Conservation (phyloP, 2,113 vertebrate species). For the Pseudopipra pipra region DNA sequence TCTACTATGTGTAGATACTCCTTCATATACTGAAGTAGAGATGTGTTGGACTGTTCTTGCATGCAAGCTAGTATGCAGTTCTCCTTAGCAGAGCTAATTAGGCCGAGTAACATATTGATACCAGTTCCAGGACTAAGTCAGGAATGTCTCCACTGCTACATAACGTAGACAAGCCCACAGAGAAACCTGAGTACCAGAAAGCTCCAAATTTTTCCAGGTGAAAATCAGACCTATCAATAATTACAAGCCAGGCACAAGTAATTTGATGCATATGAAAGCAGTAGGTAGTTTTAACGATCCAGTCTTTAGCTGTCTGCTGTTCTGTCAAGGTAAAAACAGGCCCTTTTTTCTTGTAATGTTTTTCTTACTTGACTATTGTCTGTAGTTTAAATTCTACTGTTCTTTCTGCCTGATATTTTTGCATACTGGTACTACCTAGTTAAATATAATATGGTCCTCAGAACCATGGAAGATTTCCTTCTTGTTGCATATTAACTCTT, state of each 20-base stretch:
- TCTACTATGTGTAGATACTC: neutral
- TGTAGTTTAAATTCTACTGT: neutral
- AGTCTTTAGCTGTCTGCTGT: neutral
- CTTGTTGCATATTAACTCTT: neutral
- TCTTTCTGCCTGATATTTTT: neutral
- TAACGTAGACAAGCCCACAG: neutral
- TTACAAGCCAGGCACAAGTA: neutral
- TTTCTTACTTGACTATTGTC: neutral
- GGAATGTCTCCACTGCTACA: neutral
- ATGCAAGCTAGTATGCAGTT: neutral
- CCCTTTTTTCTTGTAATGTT: neutral
- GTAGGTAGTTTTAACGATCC: neutral
- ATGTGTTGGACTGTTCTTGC: neutral
- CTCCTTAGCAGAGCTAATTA: neutral
- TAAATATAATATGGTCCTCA: neutral
- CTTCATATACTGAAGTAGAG: neutral
- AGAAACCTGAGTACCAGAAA: neutral
- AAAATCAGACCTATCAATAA: neutral
- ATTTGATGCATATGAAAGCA: neutral
- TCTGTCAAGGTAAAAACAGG: neutral
- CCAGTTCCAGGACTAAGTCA: neutral
- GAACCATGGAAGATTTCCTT: neutral
- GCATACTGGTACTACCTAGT: neutral
- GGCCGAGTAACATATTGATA: neutral
- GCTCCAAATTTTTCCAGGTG: neutral